A percentile compares a stretch with the other conserved stretches of the same genome.
Conservation (phyloP, 2,888 invertebrate genomes). For the Ramazzottius varieornatus region DNA sequence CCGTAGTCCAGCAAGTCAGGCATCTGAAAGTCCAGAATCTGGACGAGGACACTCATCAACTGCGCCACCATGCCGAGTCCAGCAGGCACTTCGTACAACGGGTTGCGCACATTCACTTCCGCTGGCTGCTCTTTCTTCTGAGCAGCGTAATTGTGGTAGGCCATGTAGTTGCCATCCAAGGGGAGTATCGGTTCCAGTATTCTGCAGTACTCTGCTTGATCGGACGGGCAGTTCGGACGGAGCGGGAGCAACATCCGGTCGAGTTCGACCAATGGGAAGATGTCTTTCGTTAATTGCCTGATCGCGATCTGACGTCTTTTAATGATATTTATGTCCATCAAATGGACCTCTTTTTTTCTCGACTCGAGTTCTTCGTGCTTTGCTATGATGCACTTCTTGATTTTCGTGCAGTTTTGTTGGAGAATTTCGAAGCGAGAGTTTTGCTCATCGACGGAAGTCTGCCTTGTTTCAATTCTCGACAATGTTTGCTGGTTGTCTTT, state of each 20-base stretch:
- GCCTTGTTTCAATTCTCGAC: neutral
- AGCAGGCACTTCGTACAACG: conserved; percentile 1
- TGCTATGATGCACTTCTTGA: neutral
- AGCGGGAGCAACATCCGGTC: neutral
- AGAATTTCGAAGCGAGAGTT: neutral
- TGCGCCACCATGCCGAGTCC: neutral
- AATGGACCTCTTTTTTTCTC: neutral
- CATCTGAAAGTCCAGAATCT: conserved; percentile 1
- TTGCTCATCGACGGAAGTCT: neutral
- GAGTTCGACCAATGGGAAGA: neutral
- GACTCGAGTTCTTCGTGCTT: neutral
- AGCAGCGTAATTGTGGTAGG: neutral
- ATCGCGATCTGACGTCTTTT: neutral
- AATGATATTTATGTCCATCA: neutral
- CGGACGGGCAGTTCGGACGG: neutral
- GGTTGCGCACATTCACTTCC: neutral
- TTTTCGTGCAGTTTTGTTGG: neutral
- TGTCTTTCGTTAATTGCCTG: neutral
- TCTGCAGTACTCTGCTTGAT: neutral
- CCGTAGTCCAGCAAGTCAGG: neutral
- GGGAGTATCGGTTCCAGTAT: neutral
- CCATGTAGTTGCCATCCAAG: neutral
- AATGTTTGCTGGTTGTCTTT: neutral
- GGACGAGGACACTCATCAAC: neutral
- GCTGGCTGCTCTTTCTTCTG: neutral